Conservation (phyloP, 2,113 vertebrate genomes). For the Podarcis raffonei region DNA sequence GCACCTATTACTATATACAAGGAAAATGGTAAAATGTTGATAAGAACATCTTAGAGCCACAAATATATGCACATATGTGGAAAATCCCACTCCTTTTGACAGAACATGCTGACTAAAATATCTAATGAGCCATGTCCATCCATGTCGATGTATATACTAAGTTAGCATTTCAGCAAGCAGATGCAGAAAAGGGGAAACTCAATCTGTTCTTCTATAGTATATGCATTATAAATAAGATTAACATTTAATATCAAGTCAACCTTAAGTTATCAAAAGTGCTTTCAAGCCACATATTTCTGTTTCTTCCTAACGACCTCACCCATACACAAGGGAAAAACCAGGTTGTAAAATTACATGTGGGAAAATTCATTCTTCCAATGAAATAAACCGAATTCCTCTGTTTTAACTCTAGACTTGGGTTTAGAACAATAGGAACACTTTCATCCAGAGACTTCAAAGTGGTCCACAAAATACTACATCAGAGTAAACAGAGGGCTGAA, state of each 20-base stretch:
- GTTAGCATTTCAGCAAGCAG: constrained; percentile 4
- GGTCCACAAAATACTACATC: constrained; percentile 57
- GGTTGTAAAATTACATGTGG: constrained; percentile 10
- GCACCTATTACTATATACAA: not conserved
- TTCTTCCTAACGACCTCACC: not conserved
- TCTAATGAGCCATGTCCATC: not conserved
- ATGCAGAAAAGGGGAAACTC: not conserved
- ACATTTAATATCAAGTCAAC: constrained; percentile 45
- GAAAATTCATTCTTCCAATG: constrained; percentile 44
- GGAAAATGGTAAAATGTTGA: not conserved
- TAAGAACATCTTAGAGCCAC: not conserved
- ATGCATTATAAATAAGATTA: constrained; percentile 22
- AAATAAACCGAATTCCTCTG: constrained; percentile 36
- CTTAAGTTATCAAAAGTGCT: constrained; percentile 38
- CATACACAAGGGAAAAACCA: constrained; percentile 17
- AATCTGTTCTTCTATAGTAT: not conserved
- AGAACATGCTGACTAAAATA: not conserved
- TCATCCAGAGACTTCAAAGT: constrained; percentile 72
- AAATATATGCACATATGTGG: not conserved
- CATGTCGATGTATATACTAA: not conserved
- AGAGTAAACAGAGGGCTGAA: constrained; percentile 63
- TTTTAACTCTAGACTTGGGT: constrained; percentile 39
- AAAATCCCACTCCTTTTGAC: not conserved
- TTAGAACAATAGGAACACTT: constrained; percentile 70
- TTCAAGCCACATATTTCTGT: constrained; percentile 46